Evolutionary conservation across 2,888 invertebrate genomes (phyloP).

Genomic region (Scelioninae gen. 1): DNA sequence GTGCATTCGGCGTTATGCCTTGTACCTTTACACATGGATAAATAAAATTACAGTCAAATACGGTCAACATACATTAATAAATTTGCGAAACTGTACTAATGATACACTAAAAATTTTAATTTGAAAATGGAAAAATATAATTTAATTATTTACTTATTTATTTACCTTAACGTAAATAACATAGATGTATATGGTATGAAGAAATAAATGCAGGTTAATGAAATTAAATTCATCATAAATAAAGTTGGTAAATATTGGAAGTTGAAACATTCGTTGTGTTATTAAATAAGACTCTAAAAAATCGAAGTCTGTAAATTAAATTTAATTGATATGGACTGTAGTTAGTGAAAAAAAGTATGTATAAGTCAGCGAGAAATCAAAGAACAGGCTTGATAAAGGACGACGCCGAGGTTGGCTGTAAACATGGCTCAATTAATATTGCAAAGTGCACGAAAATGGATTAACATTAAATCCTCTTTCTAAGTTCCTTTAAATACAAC

Average conservation of each 20-base stretch:
- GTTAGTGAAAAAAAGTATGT: background rate
- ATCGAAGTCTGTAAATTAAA: no score
- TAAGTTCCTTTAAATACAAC: slow-evolving; percentile 71
- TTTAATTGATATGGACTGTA: no score
- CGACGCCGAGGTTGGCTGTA: slow-evolving; percentile 32
- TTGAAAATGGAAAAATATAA: no score
- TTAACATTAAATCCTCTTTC: slow-evolving; percentile 77
- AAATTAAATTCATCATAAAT: no score
- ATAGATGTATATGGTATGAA: no score
- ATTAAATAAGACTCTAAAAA: no score
- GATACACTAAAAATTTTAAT: background rate
- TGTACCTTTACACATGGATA: background rate
- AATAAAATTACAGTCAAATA: background rate
- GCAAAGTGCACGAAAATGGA: slow-evolving; percentile 75
- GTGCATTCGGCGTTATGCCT: background rate
- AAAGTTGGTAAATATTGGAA: no score
- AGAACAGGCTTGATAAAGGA: slow-evolving; percentile 17
- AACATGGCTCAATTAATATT: slow-evolving; percentile 66
- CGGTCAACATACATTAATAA: background rate
- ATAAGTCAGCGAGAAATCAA: slow-evolving; percentile 27
- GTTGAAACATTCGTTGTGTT: no score
- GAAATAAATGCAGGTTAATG: no score
- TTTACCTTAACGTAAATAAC: no score
- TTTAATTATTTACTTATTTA: no score
- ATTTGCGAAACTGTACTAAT: background rate